Percentiles rank a stretch among this genome's conserved stretches.
phyloP scores from a whole-genome alignment of 2,113 vertebrate species.

The Helogale parvula region DNA sequence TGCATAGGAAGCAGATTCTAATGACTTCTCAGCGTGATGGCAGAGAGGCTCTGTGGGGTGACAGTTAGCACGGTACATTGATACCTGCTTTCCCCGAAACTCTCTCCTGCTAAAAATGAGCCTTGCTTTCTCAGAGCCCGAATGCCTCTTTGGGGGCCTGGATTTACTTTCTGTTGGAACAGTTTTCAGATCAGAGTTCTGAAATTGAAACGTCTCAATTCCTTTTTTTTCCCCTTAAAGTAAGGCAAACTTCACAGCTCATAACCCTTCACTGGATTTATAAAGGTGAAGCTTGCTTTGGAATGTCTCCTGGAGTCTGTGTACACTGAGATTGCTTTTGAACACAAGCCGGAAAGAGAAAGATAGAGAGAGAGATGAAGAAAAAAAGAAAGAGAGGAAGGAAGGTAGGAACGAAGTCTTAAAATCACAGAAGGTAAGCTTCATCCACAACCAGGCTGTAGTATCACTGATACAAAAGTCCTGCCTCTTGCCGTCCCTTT shows the following conservation, averaged over 20 bases:
- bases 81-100: too few species aligned
- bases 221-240: not conserved
- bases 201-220: constrained; percentile 60
- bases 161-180: constrained; percentile 46
- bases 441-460: not conserved
- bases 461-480: not conserved
- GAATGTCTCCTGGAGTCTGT: constrained; percentile 76
- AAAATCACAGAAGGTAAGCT: constrained; percentile 14
- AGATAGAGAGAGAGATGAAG: too few species aligned
- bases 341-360: not conserved
- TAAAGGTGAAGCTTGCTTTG: constrained; percentile 68
- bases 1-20: not conserved
- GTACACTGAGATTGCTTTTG: constrained; percentile 61
- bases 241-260: constrained; percentile 77
- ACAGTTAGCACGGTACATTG: not conserved
- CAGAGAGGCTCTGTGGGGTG: not conserved
- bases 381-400: not conserved
- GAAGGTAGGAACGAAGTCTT: not conserved
- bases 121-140: not conserved
- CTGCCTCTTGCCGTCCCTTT: not conserved
- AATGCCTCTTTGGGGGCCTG: constrained; percentile 21
- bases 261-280: constrained; percentile 75
- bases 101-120: not conserved
- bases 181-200: constrained; percentile 70
- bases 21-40: not conserved